These are phyloP conservation scores for Villa cingulata DNA, from an alignment of 2,888 invertebrate genomes.

Conservation along the genomic window DNA sequence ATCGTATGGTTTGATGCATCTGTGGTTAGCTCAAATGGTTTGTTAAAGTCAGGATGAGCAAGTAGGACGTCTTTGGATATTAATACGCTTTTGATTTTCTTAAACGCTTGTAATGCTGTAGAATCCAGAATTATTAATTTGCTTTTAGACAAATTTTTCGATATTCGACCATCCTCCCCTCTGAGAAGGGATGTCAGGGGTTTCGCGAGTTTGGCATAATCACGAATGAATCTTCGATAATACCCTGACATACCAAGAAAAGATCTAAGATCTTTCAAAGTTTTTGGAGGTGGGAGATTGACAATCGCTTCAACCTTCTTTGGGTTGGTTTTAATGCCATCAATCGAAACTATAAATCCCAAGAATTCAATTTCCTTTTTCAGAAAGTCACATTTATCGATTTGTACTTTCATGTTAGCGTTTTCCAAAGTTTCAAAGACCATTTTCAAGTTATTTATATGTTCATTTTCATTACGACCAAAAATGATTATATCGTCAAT, in stretches of 20 bases:
- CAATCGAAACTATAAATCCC: slow-evolving; percentile 2
- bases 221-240: slow-evolving; percentile 12
- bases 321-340: slow-evolving; percentile 11
- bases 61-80: too few relatives aligned
- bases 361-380: not conserved
- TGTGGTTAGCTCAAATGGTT: too few relatives aligned
- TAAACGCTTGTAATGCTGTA: not conserved
- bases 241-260: slow-evolving; percentile 13
- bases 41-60: too few relatives aligned
- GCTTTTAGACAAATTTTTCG: slow-evolving; percentile 8
- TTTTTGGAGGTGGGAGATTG: slow-evolving; percentile 11
- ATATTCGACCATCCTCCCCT: slow-evolving; percentile 8
- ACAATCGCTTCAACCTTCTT: slow-evolving; percentile 11
- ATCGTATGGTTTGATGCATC: too few relatives aligned
- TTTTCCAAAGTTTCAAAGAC: not conserved
- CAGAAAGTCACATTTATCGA: slow-evolving; percentile 1
- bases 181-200: slow-evolving; percentile 13
- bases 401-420: slow-evolving; percentile 1
- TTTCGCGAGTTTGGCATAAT: slow-evolving; percentile 10
- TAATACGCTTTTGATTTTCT: too few relatives aligned
- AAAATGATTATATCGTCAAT: slow-evolving; percentile 2
- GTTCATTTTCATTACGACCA: not conserved
- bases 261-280: slow-evolving; percentile 11
- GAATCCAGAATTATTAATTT: not conserved
- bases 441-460: not conserved